Evolutionary conservation across 2,797 vertebrate genomes (phyloP).

Genomic region (Parotocinclus haroldoi): DNA sequence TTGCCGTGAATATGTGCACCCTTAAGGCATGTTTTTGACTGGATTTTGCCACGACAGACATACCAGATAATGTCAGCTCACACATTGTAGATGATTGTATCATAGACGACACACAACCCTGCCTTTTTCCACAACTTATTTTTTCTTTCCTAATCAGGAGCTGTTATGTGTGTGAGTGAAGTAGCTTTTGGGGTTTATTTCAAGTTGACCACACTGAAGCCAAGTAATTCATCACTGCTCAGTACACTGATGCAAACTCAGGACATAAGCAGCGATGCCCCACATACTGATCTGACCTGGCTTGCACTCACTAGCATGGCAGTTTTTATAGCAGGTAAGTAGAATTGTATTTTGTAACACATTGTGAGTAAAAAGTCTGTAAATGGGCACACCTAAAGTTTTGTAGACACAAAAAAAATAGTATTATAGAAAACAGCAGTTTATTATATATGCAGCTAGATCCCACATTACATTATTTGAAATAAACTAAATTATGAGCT

Average conservation of each 20-base stretch:
- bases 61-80: no score
- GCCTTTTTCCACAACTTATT: background rate
- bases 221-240: constrained; percentile 49
- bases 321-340: constrained; percentile 84
- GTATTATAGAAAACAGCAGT: no score
- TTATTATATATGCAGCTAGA: no score
- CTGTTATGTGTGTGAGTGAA: constrained; percentile 81
- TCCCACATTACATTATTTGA: no score
- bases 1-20: no score
- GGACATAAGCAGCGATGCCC: constrained; percentile 1
- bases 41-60: no score
- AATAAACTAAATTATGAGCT: no score
- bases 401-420: no score
- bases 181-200: constrained; percentile 84
- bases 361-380: background rate
- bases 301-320: constrained; percentile 83
- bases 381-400: background rate
- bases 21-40: no score
- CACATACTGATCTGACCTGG: constrained; percentile 72
- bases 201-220: constrained; percentile 62
- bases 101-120: no score
- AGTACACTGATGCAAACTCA: constrained; percentile 16
- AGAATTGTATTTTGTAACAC: constrained; percentile 18
- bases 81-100: no score
- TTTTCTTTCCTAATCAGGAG: constrained; percentile 60